Percentiles rank a stretch among this genome's conserved stretches.
Evolutionary conservation across 2,888 invertebrate species (phyloP).

Genomic region (Scaptomyza polygonia): DNA sequence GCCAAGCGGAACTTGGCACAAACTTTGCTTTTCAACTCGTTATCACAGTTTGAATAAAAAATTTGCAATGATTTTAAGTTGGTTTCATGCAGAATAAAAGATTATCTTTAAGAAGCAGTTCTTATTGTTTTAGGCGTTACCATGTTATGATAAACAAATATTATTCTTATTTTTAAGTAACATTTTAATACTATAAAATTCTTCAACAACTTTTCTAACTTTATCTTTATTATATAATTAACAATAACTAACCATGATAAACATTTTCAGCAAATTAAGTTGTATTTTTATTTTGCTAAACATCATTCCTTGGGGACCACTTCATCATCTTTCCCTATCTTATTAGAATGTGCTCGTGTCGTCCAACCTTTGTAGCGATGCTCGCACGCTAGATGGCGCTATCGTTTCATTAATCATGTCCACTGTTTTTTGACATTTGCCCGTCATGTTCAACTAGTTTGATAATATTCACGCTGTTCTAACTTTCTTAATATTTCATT

Average conservation of each 20-base stretch:
- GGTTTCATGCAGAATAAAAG: background rate
- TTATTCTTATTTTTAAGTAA: no score
- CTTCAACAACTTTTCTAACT: background rate
- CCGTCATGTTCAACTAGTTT: conserved; percentile 78
- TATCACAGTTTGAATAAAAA: conserved; percentile 22
- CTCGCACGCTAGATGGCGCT: conserved; percentile 38
- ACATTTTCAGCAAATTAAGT: background rate
- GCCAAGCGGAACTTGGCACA: conserved; percentile 48
- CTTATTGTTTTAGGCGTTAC: background rate
- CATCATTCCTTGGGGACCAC: background rate
- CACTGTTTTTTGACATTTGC: conserved; percentile 58
- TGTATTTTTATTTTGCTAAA: background rate
- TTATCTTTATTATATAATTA: no score
- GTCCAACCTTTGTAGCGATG: conserved; percentile 24
- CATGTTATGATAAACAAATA: no score
- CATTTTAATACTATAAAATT: background rate
- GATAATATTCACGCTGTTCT: conserved; percentile 65
- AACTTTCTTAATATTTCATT: conserved; percentile 62
- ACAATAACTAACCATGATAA: background rate
- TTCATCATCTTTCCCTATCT: background rate
- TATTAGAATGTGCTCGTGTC: conserved; percentile 10
- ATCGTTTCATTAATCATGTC: conserved; percentile 63
- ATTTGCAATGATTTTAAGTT: conserved; percentile 6
- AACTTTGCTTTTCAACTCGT: conserved; percentile 50
- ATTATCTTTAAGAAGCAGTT: no score